Evolutionary conservation across 2,888 invertebrate species (phyloP), one percentile per base, ranked within the genome.

Genomic region (Endotricha flammealis): DNA sequence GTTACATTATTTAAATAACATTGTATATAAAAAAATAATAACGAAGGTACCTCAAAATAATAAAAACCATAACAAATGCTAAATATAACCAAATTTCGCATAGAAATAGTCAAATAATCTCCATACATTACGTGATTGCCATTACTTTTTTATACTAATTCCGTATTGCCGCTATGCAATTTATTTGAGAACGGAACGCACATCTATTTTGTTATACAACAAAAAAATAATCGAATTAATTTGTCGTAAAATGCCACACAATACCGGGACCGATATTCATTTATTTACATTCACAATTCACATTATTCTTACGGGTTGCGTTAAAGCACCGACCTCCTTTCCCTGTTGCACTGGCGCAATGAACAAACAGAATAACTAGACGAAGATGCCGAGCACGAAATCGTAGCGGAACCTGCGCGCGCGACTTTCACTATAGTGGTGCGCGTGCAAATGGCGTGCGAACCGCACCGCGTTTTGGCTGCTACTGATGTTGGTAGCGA

Each of bases 331-430:
- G 82, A 83, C 85, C 83, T 86, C 85, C 85, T 86, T 86, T 86
- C 82, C 66, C 80, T 57, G 73, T 54, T 74, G 79, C 79, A 82
- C 81, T 82, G 80, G 81, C 83, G 82, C 80, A 82, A 83, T 67
- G 70, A 70, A 69, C 76, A 81, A 81, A 82, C 76, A 79, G 70
- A 76, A 77, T 72, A 82, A 80, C 80, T 82, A 82, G 78, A 81
- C 76, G 81, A 80, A 80, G 78, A 80, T 65, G 72, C 67, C 63
- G 73, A 60, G 64, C 71, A 77, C 80, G 74, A 76, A 76, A 74
- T 72, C 58, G 67, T 70, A 69, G 73, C 76, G 73, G 70, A 70
- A 76, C 68, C 64, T 75, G 74, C 72, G 76, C 74, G 71, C 78
- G 80, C 75, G 71, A 80, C 81, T 85, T 85, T 83, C 83, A 83